Evolutionary conservation across 1,140 invertebrate genomes (phyloP).

Genomic region (Dinothrombium tinctorium): DNA sequence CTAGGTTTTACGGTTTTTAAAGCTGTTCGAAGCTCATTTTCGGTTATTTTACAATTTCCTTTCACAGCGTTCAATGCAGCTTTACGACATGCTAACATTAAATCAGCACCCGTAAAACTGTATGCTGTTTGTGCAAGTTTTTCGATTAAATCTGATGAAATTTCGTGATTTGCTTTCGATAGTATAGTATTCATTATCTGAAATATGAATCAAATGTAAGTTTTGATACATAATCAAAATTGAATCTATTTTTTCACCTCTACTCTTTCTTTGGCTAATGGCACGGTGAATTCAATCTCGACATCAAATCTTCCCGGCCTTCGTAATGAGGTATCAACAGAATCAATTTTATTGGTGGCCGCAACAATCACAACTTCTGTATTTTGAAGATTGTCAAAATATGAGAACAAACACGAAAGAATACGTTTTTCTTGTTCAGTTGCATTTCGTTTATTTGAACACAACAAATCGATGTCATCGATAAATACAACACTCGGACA

Average conservation of each 20-base stretch:
- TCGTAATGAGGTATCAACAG: conserved; percentile 41
- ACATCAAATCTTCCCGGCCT: conserved; percentile 49
- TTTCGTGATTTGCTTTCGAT: conserved; percentile 26
- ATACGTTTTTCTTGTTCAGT: conserved; percentile 49
- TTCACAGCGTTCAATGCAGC: conserved; percentile 28
- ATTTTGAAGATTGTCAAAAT: conserved; percentile 18
- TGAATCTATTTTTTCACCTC: too few species aligned
- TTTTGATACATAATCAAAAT: conserved; percentile 8
- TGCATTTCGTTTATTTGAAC: conserved; percentile 32
- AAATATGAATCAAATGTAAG: too few species aligned
- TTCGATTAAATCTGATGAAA: conserved; percentile 31
- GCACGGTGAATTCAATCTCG: conserved; percentile 62
- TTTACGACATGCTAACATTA: conserved; percentile 42
- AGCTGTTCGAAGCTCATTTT: neutral
- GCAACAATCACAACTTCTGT: conserved; percentile 37
- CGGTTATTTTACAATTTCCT: conserved; percentile 10
- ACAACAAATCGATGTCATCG: conserved; percentile 51
- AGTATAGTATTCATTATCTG: conserved; percentile 28
- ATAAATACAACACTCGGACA: conserved; percentile 43
- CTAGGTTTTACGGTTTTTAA: conserved; percentile 43
- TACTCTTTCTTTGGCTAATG: conserved; percentile 34
- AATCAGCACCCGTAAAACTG: conserved; percentile 68
- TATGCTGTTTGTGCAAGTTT: conserved; percentile 43
- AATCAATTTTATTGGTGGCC: conserved; percentile 42
- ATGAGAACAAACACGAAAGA: conserved; percentile 34